Evolutionary conservation across 1,140 invertebrate genomes (phyloP).

Genomic region (Cylas formicarius): DNA sequence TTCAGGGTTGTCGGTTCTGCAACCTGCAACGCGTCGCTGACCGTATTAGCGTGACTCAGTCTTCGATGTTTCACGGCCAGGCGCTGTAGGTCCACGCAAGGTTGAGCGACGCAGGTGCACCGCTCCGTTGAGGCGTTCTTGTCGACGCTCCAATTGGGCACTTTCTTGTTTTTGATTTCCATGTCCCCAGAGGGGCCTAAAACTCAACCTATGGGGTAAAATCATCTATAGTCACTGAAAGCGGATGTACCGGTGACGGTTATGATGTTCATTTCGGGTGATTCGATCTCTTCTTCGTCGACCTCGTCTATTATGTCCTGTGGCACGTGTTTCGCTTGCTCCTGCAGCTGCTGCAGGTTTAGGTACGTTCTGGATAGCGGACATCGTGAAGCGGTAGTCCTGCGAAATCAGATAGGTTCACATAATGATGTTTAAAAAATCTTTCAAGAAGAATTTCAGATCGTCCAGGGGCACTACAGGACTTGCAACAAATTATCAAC

Average conservation of each 20-base stretch:
- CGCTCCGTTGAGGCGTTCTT: conserved; percentile 15
- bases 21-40: not conserved
- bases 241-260: conserved; percentile 18
- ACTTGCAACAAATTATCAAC: too few species aligned
- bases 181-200: conserved; percentile 32
- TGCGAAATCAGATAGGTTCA: too few species aligned
- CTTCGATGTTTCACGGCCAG: conserved; percentile 29
- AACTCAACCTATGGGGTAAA: not conserved
- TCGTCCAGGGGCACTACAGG: too few species aligned
- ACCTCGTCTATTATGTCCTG: conserved; percentile 30
- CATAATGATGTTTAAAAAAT: too few species aligned
- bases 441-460: too few species aligned
- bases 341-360: conserved; percentile 36
- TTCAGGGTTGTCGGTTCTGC: not conserved
- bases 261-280: conserved; percentile 17
- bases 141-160: conserved; percentile 31
- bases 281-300: conserved; percentile 17
- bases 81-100: conserved; percentile 30
- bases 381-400: conserved; percentile 26
- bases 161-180: conserved; percentile 23
- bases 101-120: conserved; percentile 32
- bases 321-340: conserved; percentile 35
- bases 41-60: not conserved
- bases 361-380: conserved; percentile 29
- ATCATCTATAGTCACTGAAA: not conserved